Conservation (phyloP, 2,113 vertebrate genomes). For the Aythya baeri region DNA sequence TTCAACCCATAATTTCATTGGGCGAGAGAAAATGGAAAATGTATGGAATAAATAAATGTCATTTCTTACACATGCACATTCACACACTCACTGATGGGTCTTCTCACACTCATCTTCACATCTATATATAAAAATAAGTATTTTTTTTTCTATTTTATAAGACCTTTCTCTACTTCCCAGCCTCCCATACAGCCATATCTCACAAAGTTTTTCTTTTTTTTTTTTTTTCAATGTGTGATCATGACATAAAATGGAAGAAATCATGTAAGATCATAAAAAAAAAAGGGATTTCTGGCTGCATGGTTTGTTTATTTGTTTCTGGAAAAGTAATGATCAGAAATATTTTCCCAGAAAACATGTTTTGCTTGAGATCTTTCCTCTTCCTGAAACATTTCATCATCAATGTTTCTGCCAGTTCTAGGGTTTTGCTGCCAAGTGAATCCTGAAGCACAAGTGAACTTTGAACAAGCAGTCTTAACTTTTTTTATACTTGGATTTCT, state of each 20-base stretch:
- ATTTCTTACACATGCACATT: neutral
- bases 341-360: constrained; percentile 1
- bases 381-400: neutral
- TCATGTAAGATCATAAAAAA: neutral
- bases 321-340: neutral
- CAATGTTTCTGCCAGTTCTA: neutral
- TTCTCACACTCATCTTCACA: neutral
- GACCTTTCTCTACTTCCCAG: neutral
- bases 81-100: neutral
- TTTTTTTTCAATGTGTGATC: neutral
- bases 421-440: constrained; percentile 3
- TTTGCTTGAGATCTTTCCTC: constrained; percentile 4
- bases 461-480: neutral
- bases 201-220: neutral
- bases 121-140: neutral
- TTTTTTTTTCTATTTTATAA: neutral
- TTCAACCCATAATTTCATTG: neutral
- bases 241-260: neutral
- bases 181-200: neutral
- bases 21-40: neutral
- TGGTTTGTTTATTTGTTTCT: constrained; percentile 16
- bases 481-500: neutral
- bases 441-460: constrained; percentile 12
- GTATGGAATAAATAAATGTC: neutral
- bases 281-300: neutral